Base-by-base conservation (phyloP, 1,140 invertebrate species). In the Halesus radiatus region DNA sequence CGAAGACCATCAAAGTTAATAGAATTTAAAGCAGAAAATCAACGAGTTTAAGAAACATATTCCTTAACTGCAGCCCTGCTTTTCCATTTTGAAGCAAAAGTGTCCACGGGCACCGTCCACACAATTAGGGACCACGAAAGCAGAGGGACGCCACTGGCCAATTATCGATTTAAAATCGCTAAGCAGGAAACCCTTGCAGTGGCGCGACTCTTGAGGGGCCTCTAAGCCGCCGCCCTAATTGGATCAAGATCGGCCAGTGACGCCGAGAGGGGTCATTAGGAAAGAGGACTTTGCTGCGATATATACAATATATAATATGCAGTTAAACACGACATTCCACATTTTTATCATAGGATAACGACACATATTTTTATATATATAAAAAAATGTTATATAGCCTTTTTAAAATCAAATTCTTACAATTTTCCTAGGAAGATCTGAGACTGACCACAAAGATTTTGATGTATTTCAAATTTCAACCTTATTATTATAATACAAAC, bases 91-190 rank as follows among this genome's bases (percentile, higher is more conserved):
- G 54, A 3, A 58, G 18, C n/a, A 58, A 58, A 64, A 64, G 60
- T 64, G 60, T 64, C 60, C 60, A 64, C 23, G 26, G 26, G 22
- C 29, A 23, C 75, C 74, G 60, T 32, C 50, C 80, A 73, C 32
- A 77, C 80, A 80, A 80, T 80, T 76, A 80, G 73, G 78, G 54
- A n/a, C 26, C 70, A 37, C 80, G 16, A 70, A 76, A 72, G 66
- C 66, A 22, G 66, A 50, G 32, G 7, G 66, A 70, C 76, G 80
- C 54, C 60, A 74, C 66, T 70, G 70, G 81, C 75, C 81, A 82
- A 82, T 82, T 80, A 82, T 82, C 81, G 78, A 82, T 80, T 80
- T 80, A 82, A 82, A 82, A 80, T 74, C 75, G 68, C 58, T 80
- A 78, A 80, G 81, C 78, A 76, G 81, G 78, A 80, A 82, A 80